Percentiles rank a stretch among this genome's conserved stretches.
Evolutionary conservation across 92 coral and sea anemone genomes (phyloP).

Genomic region (Hydrozoanthus gracilis): DNA sequence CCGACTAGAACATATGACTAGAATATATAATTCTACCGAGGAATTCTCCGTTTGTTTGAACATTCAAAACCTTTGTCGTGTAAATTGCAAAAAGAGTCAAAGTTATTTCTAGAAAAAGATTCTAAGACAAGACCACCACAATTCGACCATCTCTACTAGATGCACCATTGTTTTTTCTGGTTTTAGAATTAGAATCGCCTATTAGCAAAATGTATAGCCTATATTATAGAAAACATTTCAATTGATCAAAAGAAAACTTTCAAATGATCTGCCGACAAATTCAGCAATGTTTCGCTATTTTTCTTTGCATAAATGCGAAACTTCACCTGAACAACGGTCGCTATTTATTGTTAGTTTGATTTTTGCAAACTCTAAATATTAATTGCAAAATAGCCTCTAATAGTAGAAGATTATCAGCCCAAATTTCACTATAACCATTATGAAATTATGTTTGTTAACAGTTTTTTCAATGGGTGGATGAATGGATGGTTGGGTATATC

Average conservation of each 20-base stretch:
- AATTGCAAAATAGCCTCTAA: constrained; percentile 42
- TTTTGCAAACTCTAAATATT: constrained; percentile 20
- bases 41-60: constrained; percentile 63
- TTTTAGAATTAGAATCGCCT: constrained; percentile 63
- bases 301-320: constrained; percentile 42
- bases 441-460: constrained; percentile 52
- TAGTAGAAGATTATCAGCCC: constrained; percentile 39
- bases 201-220: constrained; percentile 47
- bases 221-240: constrained; percentile 46
- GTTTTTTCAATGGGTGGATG: constrained; percentile 4
- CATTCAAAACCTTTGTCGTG: constrained; percentile 59
- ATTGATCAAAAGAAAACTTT: constrained; percentile 42
- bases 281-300: constrained; percentile 41
- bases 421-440: constrained; percentile 56
- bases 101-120: constrained; percentile 39
- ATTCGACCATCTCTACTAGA: constrained; percentile 56
- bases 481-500: no score
- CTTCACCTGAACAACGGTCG: constrained; percentile 53
- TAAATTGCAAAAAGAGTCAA: constrained; percentile 41
- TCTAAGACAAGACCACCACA: constrained; percentile 22
- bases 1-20: constrained; percentile 17
- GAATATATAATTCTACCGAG: constrained; percentile 46
- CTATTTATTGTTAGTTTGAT: constrained; percentile 26
- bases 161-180: constrained; percentile 30
- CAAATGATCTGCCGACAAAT: constrained; percentile 50